phyloP scores from a whole-genome alignment of 2,888 invertebrate genomes.

The Tetheella fluctuosa region DNA sequence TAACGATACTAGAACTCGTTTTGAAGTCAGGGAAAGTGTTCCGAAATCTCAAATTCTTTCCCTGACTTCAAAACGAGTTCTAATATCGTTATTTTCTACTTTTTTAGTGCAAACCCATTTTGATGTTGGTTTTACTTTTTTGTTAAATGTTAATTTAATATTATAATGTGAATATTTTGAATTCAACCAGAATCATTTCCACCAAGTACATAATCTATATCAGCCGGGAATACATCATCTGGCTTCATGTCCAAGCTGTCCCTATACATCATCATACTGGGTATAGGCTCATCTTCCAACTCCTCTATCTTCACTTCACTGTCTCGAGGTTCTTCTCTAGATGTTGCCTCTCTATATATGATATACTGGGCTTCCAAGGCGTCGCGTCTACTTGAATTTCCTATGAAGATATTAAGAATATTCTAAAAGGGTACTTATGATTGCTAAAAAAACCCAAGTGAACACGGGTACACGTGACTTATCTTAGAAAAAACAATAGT shows the following conservation, averaged over 20 bases:
- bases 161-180: background rate
- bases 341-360: background rate
- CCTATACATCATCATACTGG: background rate
- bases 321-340: slow-evolving; percentile 6
- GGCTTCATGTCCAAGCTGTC: background rate
- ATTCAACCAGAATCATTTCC: background rate
- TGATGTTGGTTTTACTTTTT: too few relatives aligned
- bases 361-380: background rate
- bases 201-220: slow-evolving; percentile 23
- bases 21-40: too few relatives aligned
- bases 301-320: background rate
- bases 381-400: background rate
- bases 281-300: slow-evolving; percentile 3
- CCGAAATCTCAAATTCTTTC: too few relatives aligned
- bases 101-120: too few relatives aligned
- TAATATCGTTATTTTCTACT: too few relatives aligned
- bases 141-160: too few relatives aligned
- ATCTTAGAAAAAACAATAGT: too few relatives aligned
- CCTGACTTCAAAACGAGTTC: too few relatives aligned
- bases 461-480: too few relatives aligned
- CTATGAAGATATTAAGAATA: background rate
- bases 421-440: too few relatives aligned
- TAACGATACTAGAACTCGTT: too few relatives aligned
- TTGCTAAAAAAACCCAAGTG: too few relatives aligned
- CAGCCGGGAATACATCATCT: slow-evolving; percentile 17